These are phyloP conservation scores for Rhopalosiphum maidis DNA, from an alignment of 1,140 invertebrate species.

Conservation along the genomic window DNA sequence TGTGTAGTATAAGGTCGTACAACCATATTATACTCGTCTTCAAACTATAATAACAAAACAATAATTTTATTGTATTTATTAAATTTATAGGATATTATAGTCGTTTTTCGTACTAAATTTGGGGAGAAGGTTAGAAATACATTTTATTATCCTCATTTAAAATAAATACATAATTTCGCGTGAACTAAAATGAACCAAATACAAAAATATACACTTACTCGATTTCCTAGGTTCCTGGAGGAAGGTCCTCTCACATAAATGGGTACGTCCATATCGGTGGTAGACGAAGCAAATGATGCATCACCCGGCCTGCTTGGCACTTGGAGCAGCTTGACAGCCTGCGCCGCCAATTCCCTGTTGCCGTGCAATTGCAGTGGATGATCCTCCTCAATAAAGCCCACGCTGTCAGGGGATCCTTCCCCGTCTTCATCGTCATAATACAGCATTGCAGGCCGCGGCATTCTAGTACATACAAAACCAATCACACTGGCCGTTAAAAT, in stretches of 20 bases:
- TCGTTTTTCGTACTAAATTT: not conserved
- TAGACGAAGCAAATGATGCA: conserved; percentile 66
- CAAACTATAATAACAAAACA: not conserved
- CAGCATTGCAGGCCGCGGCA: conserved; percentile 27
- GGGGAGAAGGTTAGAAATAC: not conserved
- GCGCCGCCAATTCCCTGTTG: conserved; percentile 63
- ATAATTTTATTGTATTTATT: not conserved
- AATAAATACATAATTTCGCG: not conserved
- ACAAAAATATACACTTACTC: not conserved
- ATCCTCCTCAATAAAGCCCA: conserved; percentile 68
- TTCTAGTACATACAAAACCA: not conserved
- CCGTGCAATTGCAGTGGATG: conserved; percentile 65
- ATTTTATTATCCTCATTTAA: not conserved
- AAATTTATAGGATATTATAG: not conserved
- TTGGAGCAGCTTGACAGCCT: conserved; percentile 64
- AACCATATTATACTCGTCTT: not conserved
- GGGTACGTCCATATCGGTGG: conserved; percentile 69
- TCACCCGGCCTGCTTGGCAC: conserved; percentile 65
- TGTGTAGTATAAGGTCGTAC: not conserved
- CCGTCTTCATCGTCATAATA: conserved; percentile 54
- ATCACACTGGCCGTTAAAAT: not conserved
- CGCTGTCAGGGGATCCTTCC: conserved; percentile 63
- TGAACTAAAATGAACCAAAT: not conserved
- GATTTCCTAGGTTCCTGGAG: not conserved
- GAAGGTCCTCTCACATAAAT: conserved; percentile 66